Evolutionary conservation across 2,113 vertebrate genomes (phyloP).

Genomic region (Rutilus rutilus): DNA sequence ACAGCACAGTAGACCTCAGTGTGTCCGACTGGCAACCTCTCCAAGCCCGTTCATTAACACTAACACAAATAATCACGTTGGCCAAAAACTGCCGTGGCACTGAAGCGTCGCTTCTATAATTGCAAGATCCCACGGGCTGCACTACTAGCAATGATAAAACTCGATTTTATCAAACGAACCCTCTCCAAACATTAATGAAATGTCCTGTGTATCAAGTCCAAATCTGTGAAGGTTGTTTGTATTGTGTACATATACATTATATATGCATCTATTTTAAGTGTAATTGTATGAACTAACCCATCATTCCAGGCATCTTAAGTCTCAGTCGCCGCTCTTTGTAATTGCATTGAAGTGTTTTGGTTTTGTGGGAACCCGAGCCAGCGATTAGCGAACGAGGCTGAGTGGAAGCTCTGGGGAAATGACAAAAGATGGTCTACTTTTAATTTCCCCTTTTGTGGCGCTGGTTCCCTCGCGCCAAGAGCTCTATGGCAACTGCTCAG

Average conservation of each 20-base stretch:
- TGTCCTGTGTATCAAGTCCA: background rate
- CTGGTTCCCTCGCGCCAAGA: constrained; percentile 2
- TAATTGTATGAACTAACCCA: constrained; percentile 54
- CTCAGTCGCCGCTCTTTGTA: constrained; percentile 17
- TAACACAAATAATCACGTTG: constrained; percentile 7
- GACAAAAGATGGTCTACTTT: constrained; percentile 54
- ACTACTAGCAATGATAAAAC: background rate
- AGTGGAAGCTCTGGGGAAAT: background rate
- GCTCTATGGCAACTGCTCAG: constrained; percentile 50
- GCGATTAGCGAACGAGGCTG: constrained; percentile 23
- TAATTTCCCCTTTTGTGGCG: constrained; percentile 50
- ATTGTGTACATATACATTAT: constrained; percentile 58
- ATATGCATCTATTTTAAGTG: constrained; percentile 45
- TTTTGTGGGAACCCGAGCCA: constrained; percentile 28
- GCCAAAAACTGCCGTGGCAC: background rate
- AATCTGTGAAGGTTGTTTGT: constrained; percentile 62
- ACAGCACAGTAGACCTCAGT: constrained; percentile 3
- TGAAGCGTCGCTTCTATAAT: background rate
- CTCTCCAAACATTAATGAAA: background rate
- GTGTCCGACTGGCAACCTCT: constrained; percentile 1
- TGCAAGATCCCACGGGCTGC: background rate
- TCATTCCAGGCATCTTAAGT: constrained; percentile 56
- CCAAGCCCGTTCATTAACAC: constrained; percentile 36
- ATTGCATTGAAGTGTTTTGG: constrained; percentile 43
- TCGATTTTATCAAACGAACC: background rate